Conservation (phyloP, 2,113 vertebrate genomes). For the Alectura lathami region DNA sequence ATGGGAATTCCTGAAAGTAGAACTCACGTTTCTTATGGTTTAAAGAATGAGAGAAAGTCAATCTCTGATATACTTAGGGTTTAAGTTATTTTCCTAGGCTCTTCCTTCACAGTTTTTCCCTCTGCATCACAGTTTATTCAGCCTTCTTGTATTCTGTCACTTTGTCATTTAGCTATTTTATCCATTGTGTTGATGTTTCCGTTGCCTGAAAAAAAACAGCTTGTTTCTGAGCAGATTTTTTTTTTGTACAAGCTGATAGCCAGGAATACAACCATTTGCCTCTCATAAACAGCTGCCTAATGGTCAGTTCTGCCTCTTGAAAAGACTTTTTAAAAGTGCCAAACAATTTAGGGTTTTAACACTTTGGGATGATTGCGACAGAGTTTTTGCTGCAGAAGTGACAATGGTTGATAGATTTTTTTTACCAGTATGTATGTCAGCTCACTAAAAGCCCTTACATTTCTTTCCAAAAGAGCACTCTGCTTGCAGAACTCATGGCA, state of each 20-base stretch:
- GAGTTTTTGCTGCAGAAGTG: neutral
- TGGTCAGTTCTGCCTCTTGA: neutral
- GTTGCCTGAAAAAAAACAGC: neutral
- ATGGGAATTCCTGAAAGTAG: neutral
- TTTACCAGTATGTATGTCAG: neutral
- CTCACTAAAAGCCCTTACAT: neutral
- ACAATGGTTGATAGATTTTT: neutral
- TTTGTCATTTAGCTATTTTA: neutral
- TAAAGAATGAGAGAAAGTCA: neutral
- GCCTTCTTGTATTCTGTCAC: neutral
- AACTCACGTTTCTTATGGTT: neutral
- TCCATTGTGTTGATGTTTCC: neutral
- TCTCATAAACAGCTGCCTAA: neutral
- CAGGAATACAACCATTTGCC: neutral
- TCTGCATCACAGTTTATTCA: neutral
- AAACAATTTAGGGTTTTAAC: neutral
- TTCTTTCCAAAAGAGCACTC: neutral
- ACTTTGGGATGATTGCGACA: neutral
- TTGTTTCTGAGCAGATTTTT: neutral
- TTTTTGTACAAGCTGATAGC: neutral
- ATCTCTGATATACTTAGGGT: neutral
- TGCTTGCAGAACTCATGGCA: neutral
- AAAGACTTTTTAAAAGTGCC: neutral
- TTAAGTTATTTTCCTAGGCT: neutral
- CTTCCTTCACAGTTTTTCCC: neutral